A percentile compares a stretch with the other conserved stretches of the same genome.
Conservation (phyloP, 2,888 invertebrate species). For the Blomia tropicalis region DNA sequence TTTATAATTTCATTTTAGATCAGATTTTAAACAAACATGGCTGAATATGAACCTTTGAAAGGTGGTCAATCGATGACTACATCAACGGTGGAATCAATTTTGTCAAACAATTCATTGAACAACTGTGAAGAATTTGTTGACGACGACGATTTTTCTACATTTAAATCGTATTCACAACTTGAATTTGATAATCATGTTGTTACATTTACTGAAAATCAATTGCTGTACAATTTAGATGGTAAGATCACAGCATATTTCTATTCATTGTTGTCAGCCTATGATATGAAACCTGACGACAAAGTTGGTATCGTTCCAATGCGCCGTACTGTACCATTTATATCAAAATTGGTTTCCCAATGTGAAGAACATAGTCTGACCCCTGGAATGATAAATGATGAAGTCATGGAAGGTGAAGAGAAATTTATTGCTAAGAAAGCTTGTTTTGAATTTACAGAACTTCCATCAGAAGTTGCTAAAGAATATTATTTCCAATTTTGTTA, state of each 20-base stretch:
- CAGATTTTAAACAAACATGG: conserved; percentile 4
- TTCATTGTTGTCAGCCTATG: neutral
- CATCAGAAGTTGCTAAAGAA: neutral
- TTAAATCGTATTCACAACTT: neutral
- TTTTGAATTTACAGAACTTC: neutral
- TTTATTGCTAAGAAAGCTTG: conserved; percentile 4
- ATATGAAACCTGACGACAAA: neutral
- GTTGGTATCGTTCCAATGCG: conserved; percentile 1
- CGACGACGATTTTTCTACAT: neutral
- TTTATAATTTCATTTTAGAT: neutral
- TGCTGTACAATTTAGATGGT: neutral
- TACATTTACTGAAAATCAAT: neutral
- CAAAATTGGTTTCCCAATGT: neutral
- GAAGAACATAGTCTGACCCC: neutral
- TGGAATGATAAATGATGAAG: neutral
- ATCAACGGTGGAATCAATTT: neutral
- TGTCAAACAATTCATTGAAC: neutral
- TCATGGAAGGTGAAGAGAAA: neutral
- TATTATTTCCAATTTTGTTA: conserved; percentile 19
- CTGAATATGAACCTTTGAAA: neutral
- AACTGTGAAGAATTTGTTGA: conserved; percentile 1
- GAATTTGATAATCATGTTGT: neutral
- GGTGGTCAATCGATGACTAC: neutral
- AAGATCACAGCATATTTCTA: neutral
- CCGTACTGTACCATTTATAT: neutral